Evolutionary conservation across 35 echinoderm and acorn worm species (phyloP).

Genomic region (Amphiura filiformis): DNA sequence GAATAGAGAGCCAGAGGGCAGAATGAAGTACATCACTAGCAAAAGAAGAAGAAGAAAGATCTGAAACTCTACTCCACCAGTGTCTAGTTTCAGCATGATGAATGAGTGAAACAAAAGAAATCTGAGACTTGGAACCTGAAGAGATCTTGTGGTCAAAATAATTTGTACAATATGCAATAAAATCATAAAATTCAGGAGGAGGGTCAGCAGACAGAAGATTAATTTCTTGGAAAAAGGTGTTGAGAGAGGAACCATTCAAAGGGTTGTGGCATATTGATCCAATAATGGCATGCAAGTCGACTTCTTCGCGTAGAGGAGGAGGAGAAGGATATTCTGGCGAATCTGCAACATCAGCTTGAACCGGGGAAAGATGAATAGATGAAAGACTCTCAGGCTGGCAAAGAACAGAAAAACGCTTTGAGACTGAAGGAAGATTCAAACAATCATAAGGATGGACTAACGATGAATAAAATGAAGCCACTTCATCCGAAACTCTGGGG

Average conservation of each 20-base stretch:
- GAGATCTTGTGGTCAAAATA: neutral
- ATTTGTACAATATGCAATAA: neutral
- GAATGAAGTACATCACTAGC: neutral
- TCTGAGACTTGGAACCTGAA: neutral
- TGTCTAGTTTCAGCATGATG: neutral
- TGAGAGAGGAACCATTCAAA: neutral
- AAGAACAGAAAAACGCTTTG: neutral
- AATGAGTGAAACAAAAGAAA: neutral
- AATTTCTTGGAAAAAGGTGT: neutral
- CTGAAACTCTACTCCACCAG: neutral
- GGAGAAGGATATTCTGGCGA: no score
- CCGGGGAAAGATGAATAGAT: neutral
- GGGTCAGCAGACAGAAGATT: neutral
- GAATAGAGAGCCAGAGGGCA: neutral
- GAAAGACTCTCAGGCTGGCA: neutral
- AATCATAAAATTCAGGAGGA: neutral
- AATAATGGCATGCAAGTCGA: neutral
- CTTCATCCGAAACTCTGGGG: neutral
- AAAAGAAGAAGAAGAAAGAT: neutral
- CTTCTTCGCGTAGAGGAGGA: neutral
- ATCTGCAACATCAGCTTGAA: no score
- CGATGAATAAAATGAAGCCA: neutral
- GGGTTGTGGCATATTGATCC: neutral
- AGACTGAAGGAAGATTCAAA: neutral
- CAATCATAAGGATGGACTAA: neutral